These are phyloP conservation scores for Globia sparganii DNA, from an alignment of 2,888 invertebrate species.

Conservation along the genomic window DNA sequence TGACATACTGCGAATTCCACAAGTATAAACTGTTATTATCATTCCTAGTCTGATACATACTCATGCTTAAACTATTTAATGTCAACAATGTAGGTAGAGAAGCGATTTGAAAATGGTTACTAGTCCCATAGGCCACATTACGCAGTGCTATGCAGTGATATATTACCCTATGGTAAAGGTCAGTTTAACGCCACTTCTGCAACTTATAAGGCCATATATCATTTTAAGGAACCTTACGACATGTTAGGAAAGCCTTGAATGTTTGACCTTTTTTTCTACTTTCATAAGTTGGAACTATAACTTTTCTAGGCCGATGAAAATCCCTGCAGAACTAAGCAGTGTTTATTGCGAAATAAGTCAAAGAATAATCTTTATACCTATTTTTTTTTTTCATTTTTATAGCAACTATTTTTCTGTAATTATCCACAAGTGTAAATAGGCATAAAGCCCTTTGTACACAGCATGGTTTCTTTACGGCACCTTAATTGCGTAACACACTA, in stretches of 20 bases:
- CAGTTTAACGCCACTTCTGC: constrained; percentile 56
- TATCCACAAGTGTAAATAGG: not conserved
- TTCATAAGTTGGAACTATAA: constrained; percentile 3
- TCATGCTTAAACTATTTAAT: constrained; percentile 43
- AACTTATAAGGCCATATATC: constrained; percentile 57
- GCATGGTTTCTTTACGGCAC: not conserved
- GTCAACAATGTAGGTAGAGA: constrained; percentile 49
- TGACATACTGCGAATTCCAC: not conserved
- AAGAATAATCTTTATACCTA: not conserved
- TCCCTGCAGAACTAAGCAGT: not conserved
- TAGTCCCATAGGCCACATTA: constrained; percentile 66
- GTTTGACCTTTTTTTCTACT: constrained; percentile 30
- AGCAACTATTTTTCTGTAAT: not conserved
- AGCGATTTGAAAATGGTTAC: constrained; percentile 63
- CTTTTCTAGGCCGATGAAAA: not conserved
- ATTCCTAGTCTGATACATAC: not conserved
- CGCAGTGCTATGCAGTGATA: constrained; percentile 54
- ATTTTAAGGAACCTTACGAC: constrained; percentile 40
- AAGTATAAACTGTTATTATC: not conserved
- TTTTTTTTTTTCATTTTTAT: not conserved
- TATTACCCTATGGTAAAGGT: constrained; percentile 60
- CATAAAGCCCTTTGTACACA: no score
- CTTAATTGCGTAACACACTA: no score
- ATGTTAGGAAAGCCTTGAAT: constrained; percentile 28
- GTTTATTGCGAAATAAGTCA: not conserved